Conservation (phyloP, 2,797 vertebrate species). For the Acestrorhynchus altus region DNA sequence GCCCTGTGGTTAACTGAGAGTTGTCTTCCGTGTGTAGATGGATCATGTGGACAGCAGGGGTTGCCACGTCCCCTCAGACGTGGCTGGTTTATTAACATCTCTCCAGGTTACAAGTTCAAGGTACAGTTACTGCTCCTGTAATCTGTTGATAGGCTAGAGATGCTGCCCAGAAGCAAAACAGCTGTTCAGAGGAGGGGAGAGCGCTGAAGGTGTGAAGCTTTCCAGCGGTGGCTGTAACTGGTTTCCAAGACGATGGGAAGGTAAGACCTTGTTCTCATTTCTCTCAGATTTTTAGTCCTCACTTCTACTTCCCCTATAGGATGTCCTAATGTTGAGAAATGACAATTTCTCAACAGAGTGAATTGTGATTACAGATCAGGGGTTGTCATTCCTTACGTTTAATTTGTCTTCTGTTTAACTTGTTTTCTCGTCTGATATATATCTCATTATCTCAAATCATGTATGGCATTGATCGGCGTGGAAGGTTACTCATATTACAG, state of each 20-base stretch:
- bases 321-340: too few species aligned
- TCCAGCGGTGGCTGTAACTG: conserved; percentile 9
- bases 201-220: conserved; percentile 22
- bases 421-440: too few species aligned
- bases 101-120: conserved; percentile 31
- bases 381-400: too few species aligned
- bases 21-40: conserved; percentile 1
- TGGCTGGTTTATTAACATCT: conserved; percentile 9
- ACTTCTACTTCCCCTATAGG: too few species aligned
- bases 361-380: too few species aligned
- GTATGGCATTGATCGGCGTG: too few species aligned
- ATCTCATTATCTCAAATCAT: too few species aligned
- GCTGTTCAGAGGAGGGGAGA: conserved; percentile 29
- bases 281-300: too few species aligned
- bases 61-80: conserved; percentile 50
- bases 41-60: not conserved
- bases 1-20: not conserved
- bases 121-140: not conserved
- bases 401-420: too few species aligned
- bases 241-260: conserved; percentile 53
- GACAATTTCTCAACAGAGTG: too few species aligned
- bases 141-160: conserved; percentile 7
- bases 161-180: conserved; percentile 28
- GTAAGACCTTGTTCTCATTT: too few species aligned
- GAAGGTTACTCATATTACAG: too few species aligned